A percentile compares a stretch with the other conserved stretches of the same genome.
phyloP scores from a whole-genome alignment of 2,113 vertebrate species.

The Suricata suricatta region DNA sequence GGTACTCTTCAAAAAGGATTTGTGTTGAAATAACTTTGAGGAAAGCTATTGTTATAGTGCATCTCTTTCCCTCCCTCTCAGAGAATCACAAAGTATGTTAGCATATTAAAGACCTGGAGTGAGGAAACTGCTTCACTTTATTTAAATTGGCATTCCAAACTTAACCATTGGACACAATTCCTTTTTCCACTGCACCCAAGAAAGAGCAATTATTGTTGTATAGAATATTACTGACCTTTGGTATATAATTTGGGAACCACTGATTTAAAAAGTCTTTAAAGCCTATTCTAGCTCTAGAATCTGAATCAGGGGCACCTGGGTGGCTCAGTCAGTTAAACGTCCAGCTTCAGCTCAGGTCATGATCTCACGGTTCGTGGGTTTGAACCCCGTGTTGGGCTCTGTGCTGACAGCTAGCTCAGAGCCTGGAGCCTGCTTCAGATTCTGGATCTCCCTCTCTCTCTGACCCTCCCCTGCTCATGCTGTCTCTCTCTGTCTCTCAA shows the following conservation, averaged over 20 bases:
- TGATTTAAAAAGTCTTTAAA: neutral
- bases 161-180: neutral
- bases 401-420: too few relatives aligned
- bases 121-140: neutral
- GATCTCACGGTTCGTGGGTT: too few relatives aligned
- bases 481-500: too few relatives aligned
- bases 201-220: neutral
- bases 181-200: neutral
- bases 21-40: neutral
- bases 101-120: neutral
- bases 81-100: neutral
- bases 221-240: neutral
- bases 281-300: neutral
- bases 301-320: neutral
- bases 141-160: slow-evolving; percentile 8
- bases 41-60: neutral
- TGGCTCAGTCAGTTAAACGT: too few relatives aligned
- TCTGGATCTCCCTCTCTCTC: too few relatives aligned
- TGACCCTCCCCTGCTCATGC: too few relatives aligned
- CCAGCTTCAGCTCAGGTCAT: too few relatives aligned
- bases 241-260: neutral
- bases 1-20: neutral
- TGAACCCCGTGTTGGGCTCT: too few relatives aligned
- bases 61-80: neutral
- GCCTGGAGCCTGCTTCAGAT: too few relatives aligned